Evolutionary conservation across 1,140 invertebrate genomes (phyloP), one percentile per base, ranked within the genome.

Genomic region (Phthorimaea operculella): DNA sequence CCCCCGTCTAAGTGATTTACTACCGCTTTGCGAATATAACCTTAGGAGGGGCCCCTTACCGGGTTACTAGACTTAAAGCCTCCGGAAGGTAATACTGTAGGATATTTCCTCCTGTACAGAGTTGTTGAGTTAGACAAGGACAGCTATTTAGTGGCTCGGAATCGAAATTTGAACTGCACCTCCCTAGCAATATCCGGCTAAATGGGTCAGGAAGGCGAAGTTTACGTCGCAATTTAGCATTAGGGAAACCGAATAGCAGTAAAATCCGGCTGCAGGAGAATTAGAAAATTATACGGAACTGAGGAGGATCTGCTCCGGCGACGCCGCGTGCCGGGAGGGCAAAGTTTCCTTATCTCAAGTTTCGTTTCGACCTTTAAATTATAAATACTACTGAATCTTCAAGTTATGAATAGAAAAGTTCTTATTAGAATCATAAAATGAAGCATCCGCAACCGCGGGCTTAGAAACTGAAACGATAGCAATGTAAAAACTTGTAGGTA

Each of bases 171-270:
- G 66, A 78, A 76, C 68, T 66, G 66, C 66, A 60, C 54, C 62
- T 60, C 71, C 64, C 68, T 68, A 61, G 62, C 71, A 69, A 75
- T 79, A 79, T 76, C 72, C 72, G 51, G 36, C 72, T 79, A 83
- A 82, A 80, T 82, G 80, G 80, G 80, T 83, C 80, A 83, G 80
- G 80, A 82, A 83, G 73, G 73, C 78, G 76, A 82, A 83, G 76
- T 83, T 83, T 82, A 82, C 70, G 68, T 66, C 69, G 74, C 68
- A 72, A 71, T 75, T 75, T 64, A 63, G 72, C 66, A 68, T 76
- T 74, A 77, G 67, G 73, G 75, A 79, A 81, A 77, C 74, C 76
- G 71, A 79, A 75, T 64, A 58, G 73, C 68, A 77, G 74, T 83
- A 83, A 81, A 81, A 79, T 71, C 72, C 66, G 58, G 68, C 69